Evolutionary conservation across 2,113 vertebrate species (phyloP), one percentile per base, ranked within the genome.

Genomic region (Delphinus delphis): DNA sequence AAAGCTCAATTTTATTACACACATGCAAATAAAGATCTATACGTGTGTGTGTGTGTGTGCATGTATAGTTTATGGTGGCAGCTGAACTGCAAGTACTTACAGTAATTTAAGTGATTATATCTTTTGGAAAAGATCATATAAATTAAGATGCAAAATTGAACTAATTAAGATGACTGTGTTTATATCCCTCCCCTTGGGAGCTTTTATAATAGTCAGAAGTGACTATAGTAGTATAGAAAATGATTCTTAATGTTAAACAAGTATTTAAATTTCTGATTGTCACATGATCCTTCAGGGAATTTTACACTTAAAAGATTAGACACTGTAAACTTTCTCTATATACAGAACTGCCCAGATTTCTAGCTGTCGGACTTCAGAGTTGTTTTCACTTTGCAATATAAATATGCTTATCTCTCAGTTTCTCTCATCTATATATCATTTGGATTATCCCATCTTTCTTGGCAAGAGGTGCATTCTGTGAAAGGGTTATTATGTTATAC

Each of bases 121-220:
- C 3, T 50, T 83, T 96, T 68, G 47, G 76, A 92, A 96, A 92
- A 92, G 7, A 36, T n/a, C 2, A 33, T 65, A 90, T 85, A 87
- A 79, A 87, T 90, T 90, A 83, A 93, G 68, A 68, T 70, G 20
- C 53, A 92, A 96, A 73, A 95, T 47, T 89, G 31, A 95, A 60
- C 12, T 47, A 88, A 67, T 60, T 91, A 90, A 26, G 38, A 8
- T 85, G 53, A 84, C 8, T 67, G 4, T 73, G 36, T 92, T 90
- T 95, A 55, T 21, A 86, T 82, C 28, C 3, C 85, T 80, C 21
- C 25, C 15, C 90, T 76, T 38, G 38, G 20, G n/a, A 82, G 13
- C 2, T 55, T 50, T 13, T 90, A 3, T 79, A 50, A 73, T 65
- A 90, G n/a, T 87, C 21, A 63, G 58, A 60, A 74, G 2, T 62